Evolutionary conservation across 2,797 vertebrate genomes (phyloP), one percentile per base, ranked within the genome.

Genomic region (Sebastiscus tertius): DNA sequence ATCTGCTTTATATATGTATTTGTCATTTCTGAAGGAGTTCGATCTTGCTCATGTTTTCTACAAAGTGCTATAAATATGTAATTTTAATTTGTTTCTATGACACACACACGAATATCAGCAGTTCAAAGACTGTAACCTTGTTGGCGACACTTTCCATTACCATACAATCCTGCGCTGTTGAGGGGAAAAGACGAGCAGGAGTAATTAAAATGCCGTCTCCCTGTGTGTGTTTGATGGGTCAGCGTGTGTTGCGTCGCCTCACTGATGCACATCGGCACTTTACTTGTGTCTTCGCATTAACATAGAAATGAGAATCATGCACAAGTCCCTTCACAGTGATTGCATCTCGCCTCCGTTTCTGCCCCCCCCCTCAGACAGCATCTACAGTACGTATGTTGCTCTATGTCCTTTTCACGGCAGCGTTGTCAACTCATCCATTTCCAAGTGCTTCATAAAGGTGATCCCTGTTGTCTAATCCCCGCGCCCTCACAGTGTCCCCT

Each of bases 281-380:
- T 84, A 85, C 75, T 79, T 75, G 66, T 84, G 89, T 86, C 86
- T 79, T 80, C 4, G 4, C 84, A 96, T 96, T 95, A 93, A 89
- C 95, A 96, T 95, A 95, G 92, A 95, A 96, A 96, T 96, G 92
- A 95, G 93, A 95, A 93, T 91, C 94, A 95, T 95, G 94, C 79
- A 86, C 82, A 94, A 95, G 92, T 94, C 93, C 78, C 85, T 87
- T 71, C 80, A 83, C 61, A 29, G 75, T 8, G 73, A 94, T 93
- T 88, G 81, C n/a, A 7, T 66, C 39, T 61, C 49, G 13, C 62
- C 72, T 67, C 60, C 49, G 1, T 49, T 80, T 72, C n/a, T n/a
- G 26, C 24, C 10, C 66, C 33, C 42, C 34, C 11, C 20, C 66
- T 64, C 36, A 24, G 20, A 33, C 69, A 0, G 27, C 26, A 52